These are phyloP conservation scores for Caradrina kadenii DNA, from an alignment of 2,888 invertebrate species.

Conservation along the genomic window DNA sequence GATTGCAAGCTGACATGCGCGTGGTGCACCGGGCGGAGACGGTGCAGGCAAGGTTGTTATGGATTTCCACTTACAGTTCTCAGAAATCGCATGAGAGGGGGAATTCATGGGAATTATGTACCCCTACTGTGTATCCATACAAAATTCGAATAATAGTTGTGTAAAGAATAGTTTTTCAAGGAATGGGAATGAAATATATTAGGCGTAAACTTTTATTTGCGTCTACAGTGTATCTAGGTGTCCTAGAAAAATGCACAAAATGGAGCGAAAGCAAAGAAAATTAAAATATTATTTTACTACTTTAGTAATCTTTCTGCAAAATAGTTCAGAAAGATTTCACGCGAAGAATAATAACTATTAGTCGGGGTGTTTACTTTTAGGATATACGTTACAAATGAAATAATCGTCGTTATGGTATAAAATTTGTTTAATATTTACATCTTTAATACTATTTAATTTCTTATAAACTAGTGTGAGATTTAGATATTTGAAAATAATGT, in stretches of 20 bases:
- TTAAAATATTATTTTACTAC: too few species aligned
- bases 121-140: not conserved
- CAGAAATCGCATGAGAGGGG: not conserved
- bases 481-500: conserved; percentile 84
- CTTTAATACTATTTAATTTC: conserved; percentile 6
- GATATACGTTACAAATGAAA: conserved; percentile 4
- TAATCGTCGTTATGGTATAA: conserved; percentile 12
- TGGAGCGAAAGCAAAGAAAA: too few species aligned
- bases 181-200: not conserved
- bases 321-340: too few species aligned
- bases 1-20: conserved; percentile 52
- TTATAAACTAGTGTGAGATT: conserved; percentile 43
- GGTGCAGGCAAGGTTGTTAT: conserved; percentile 25
- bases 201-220: too few species aligned
- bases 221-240: too few species aligned
- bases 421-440: conserved; percentile 38
- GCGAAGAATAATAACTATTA: too few species aligned
- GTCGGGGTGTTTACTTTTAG: too few species aligned
- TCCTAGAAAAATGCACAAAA: too few species aligned
- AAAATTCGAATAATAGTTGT: not conserved
- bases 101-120: not conserved
- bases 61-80: conserved; percentile 31
- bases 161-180: not conserved
- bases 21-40: conserved; percentile 27
- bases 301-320: too few species aligned